Evolutionary conservation across 2,888 invertebrate species (phyloP).

Genomic region (Furcula furcula): DNA sequence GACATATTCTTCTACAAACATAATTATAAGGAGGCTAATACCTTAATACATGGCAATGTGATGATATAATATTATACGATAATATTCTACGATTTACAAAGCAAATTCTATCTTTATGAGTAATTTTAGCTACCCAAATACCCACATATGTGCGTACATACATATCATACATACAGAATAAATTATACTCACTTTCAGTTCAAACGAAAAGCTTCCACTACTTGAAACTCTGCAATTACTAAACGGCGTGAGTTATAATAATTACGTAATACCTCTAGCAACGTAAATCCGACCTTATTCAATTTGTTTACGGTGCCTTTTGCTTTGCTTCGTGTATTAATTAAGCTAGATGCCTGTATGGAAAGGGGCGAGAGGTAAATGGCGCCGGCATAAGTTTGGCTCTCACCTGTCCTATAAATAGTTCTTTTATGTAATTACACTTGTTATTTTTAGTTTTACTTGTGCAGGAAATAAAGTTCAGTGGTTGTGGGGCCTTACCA

Average conservation of each 20-base stretch:
- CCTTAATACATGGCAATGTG: too few species aligned
- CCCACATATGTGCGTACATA: too few species aligned
- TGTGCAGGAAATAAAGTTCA: too few species aligned
- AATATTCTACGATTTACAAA: too few species aligned
- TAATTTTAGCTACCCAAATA: too few species aligned
- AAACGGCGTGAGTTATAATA: constrained; percentile 31
- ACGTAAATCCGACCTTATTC: constrained; percentile 15
- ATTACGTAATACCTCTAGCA: constrained; percentile 9
- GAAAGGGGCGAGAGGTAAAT: background rate
- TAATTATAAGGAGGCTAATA: too few species aligned
- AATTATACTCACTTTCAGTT: constrained; percentile 3
- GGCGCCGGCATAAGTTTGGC: constrained; percentile 5
- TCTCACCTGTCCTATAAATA: constrained; percentile 2
- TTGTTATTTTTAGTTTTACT: background rate
- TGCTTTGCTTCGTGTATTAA: constrained; percentile 15
- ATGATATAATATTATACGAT: too few species aligned
- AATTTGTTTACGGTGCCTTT: constrained; percentile 17
- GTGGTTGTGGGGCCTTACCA: too few species aligned
- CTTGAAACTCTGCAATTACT: constrained; percentile 24
- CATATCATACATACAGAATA: background rate
- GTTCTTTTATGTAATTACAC: background rate
- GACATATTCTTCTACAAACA: too few species aligned
- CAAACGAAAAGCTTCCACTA: constrained; percentile 18
- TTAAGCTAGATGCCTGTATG: constrained; percentile 12
- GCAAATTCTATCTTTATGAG: too few species aligned